Base-by-base conservation (phyloP, 2,113 vertebrate species). In the Odocoileus hemionus region DNA sequence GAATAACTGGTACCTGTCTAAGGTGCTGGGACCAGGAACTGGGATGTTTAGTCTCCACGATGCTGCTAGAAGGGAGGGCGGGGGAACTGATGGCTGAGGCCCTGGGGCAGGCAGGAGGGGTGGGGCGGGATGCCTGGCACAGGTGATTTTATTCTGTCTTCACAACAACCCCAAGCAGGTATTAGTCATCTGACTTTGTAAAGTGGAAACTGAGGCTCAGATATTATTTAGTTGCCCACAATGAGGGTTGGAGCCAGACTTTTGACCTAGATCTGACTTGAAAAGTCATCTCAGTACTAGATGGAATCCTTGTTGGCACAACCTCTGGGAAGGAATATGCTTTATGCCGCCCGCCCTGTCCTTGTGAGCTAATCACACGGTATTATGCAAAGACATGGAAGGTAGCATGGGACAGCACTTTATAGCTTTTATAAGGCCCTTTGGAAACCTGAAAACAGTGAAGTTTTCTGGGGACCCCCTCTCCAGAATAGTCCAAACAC, bases 281-380 rank as follows among this genome's bases (percentile, higher is more conserved):
- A 25, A 1, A 91, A 15, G 26, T 55, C 64, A n/a, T 39, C 15
- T 88, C 50, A 30, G 61, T n/a, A 33, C n/a, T 78, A 23, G 55
- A 47, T 12, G 50, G 92, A 78, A 45, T 39, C 33, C 30, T 79
- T 45, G 23, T 45, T 78, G 47, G 55, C 43, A 50, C 57, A 76
- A 21, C 47, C 26, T 0, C 67, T 21, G 30, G 60, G 80, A 36
- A 55, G 47, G 36, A 67, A 33, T 39, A 30, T 4, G 10, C 19
- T 43, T n/a, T 33, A 4, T 17, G n/a, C 7, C 5, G 5, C 33
- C 30, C 2, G 0, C 13, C 52, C 21, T 21, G 47, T 54, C 55
- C 60, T 55, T 60, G 36, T 26, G 58, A 95, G 47, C 19, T 1
- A 1, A 1, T 5, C 4, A 14, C 21, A 1, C 6, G 1, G 3